phyloP scores from a whole-genome alignment of 2,888 invertebrate species.

The Tenthredo distinguenda region DNA sequence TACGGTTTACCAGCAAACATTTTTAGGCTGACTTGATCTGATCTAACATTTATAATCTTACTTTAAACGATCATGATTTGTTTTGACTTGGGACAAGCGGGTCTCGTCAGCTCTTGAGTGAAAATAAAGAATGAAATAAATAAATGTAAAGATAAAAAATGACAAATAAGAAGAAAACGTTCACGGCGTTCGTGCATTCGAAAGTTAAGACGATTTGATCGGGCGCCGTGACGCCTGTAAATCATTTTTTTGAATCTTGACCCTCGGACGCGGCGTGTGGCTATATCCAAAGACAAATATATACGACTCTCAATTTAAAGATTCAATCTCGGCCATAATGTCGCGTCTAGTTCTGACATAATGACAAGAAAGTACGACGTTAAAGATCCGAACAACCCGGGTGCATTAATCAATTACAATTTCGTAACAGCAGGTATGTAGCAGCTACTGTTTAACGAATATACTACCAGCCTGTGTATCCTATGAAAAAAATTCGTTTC shows the following conservation, averaged over 20 bases:
- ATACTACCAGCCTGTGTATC: not conserved
- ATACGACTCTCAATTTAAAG: not conserved
- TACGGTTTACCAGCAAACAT: not conserved
- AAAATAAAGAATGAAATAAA: not conserved
- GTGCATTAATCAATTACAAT: slow-evolving; percentile 45
- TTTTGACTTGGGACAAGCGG: slow-evolving; percentile 43
- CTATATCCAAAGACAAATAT: slow-evolving; percentile 31
- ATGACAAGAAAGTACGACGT: slow-evolving; percentile 40
- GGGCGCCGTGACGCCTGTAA: not conserved
- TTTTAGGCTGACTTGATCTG: slow-evolving; percentile 29
- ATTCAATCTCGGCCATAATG: slow-evolving; percentile 26
- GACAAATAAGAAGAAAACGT: not conserved
- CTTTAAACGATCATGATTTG: slow-evolving; percentile 48
- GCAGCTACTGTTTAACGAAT: slow-evolving; percentile 3
- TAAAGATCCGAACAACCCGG: slow-evolving; percentile 4
- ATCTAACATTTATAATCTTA: slow-evolving; percentile 21
- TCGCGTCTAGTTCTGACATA: slow-evolving; percentile 45
- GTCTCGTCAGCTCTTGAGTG: slow-evolving; percentile 30
- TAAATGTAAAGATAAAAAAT: not conserved
- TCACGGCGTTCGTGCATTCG: slow-evolving; percentile 13
- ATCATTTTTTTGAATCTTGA: slow-evolving; percentile 29
- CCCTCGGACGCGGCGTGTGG: not conserved
- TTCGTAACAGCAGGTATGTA: slow-evolving; percentile 38
- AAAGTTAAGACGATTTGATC: slow-evolving; percentile 39
- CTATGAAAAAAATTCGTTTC: not conserved